phyloP scores from a whole-genome alignment of 2,888 invertebrate species.

The Zelleria hepariella region DNA sequence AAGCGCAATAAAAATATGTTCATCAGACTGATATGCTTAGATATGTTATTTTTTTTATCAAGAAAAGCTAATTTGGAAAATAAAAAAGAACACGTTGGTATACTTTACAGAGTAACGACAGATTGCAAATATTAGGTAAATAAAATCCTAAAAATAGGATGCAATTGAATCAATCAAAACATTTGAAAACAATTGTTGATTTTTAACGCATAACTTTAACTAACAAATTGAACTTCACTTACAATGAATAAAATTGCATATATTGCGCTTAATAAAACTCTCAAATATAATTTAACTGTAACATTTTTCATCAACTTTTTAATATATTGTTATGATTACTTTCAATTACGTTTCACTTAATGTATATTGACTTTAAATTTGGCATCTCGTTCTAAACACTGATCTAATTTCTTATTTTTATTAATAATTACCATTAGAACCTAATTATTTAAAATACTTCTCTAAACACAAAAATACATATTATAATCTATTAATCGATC shows the following conservation, averaged over 20 bases:
- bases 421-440: conserved; percentile 59
- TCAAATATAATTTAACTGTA: conserved; percentile 72
- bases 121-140: not conserved
- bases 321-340: conserved; percentile 67
- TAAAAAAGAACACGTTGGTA: conserved; percentile 12
- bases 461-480: conserved; percentile 72
- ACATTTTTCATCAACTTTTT: conserved; percentile 67
- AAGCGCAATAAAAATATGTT: conserved; percentile 48
- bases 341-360: conserved; percentile 72
- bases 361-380: conserved; percentile 79
- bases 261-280: conserved; percentile 71
- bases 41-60: conserved; percentile 41
- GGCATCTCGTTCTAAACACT: conserved; percentile 74
- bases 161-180: conserved; percentile 17
- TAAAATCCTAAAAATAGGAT: not conserved
- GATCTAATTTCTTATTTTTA: conserved; percentile 57
- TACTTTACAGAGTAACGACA: conserved; percentile 12
- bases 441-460: conserved; percentile 72
- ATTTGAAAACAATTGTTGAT: conserved; percentile 47
- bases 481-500: conserved; percentile 69
- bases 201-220: conserved; percentile 69
- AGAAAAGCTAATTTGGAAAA: conserved; percentile 14
- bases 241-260: conserved; percentile 70
- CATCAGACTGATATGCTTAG: conserved; percentile 52
- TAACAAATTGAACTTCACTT: conserved; percentile 69